These are phyloP conservation scores for Galemys pyrenaicus DNA, from an alignment of 2,113 vertebrate genomes.

Conservation along the genomic window DNA sequence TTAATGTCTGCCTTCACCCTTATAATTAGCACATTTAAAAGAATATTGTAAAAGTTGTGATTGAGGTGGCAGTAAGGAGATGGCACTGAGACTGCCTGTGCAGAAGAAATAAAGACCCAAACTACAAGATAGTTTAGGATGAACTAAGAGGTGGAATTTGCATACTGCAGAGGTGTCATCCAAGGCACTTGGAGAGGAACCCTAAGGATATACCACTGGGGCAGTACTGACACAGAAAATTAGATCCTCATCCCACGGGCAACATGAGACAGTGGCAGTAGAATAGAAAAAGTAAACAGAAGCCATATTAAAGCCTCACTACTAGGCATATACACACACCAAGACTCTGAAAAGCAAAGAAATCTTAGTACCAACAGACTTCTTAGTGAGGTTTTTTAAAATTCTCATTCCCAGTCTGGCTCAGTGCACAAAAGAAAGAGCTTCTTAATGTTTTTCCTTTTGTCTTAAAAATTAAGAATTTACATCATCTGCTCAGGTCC, in stretches of 20 bases:
- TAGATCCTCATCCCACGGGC: conserved; percentile 3
- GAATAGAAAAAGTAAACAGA: conserved; percentile 47
- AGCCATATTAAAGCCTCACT: conserved; percentile 38
- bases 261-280: background rate
- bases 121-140: background rate
- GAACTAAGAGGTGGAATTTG: background rate
- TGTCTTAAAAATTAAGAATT: conserved; percentile 40
- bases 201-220: conserved; percentile 25
- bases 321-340: background rate
- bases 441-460: conserved; percentile 11
- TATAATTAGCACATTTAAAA: conserved; percentile 70
- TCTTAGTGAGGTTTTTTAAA: conserved; percentile 3
- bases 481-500: conserved; percentile 6
- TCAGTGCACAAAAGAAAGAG: background rate
- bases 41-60: conserved; percentile 43
- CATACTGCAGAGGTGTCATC: conserved; percentile 1
- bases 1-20: conserved; percentile 73
- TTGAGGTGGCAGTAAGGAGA: conserved; percentile 20
- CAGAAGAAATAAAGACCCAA: conserved; percentile 33
- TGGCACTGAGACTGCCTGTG: background rate
- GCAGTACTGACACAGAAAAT: conserved; percentile 51
- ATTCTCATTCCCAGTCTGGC: background rate
- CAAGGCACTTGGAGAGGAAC: background rate
- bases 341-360: conserved; percentile 46
- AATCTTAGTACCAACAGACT: background rate